Percentiles rank a stretch among this genome's conserved stretches.
These are phyloP conservation scores for Gastrophryne carolinensis DNA, from an alignment of 2,797 vertebrate species.

Conservation along the genomic window DNA sequence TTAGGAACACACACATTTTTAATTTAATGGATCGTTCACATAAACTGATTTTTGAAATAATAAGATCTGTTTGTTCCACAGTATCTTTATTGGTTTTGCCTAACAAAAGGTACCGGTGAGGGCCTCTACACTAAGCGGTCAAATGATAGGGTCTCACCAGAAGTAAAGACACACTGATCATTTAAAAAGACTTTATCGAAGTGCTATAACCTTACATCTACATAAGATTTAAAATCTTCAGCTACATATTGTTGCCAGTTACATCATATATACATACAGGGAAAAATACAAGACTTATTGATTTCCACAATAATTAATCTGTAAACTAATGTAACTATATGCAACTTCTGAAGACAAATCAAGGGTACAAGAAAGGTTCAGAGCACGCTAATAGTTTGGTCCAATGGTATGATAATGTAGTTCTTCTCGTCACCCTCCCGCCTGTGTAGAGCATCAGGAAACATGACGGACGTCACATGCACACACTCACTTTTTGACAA, in stretches of 20 bases:
- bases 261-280: conserved; percentile 76
- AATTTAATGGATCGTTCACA: background rate
- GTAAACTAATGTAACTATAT: conserved; percentile 92
- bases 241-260: conserved; percentile 71
- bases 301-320: conserved; percentile 89
- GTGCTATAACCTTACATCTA: conserved; percentile 65
- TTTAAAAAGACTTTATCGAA: conserved; percentile 62
- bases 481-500: conserved; percentile 83
- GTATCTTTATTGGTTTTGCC: conserved; percentile 30
- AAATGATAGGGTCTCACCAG: conserved; percentile 24
- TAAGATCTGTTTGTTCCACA: conserved; percentile 30
- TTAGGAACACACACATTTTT: background rate
- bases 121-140: conserved; percentile 35
- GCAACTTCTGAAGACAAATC: conserved; percentile 86
- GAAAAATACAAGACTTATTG: conserved; percentile 79
- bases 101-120: conserved; percentile 9
- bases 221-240: conserved; percentile 72
- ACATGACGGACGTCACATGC: conserved; percentile 87
- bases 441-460: conserved; percentile 68
- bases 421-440: conserved; percentile 70
- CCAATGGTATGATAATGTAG: conserved; percentile 80
- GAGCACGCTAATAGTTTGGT: conserved; percentile 87
- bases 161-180: conserved; percentile 39
- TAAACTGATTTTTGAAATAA: background rate
- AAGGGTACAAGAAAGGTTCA: conserved; percentile 82